Evolutionary conservation across 2,113 vertebrate genomes (phyloP), one percentile per base, ranked within the genome.

Genomic region (Rhombomys opimus): DNA sequence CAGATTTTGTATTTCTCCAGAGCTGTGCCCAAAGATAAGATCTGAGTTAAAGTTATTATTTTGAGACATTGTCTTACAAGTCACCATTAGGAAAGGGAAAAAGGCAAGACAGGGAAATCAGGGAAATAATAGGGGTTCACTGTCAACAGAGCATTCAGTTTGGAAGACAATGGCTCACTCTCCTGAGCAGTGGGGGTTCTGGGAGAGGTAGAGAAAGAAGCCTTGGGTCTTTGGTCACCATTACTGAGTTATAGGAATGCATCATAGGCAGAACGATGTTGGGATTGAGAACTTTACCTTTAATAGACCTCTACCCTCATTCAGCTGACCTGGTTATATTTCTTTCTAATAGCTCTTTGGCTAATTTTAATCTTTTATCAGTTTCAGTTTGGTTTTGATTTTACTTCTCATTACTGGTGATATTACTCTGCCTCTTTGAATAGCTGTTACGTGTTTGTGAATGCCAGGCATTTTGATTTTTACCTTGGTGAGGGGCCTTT

Each of bases 91-190:
- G 25, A 59, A 22, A 57, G 1, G 81, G 10, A 86, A 10, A 6
- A 63, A 73, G 46, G 46, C 22, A 30, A 76, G 50, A n/a, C 6
- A 72, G 13, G 68, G 54, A 73, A 38, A 1, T 10, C 22, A 85
- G 73, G 10, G 2, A 18, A 2, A 27, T 46, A n/a, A 84, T 20
- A 0, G 0, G 6, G 25, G 4, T 59, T 0, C 1, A 13, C 70
- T 88, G 12, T 1, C 22, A n/a, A 54, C 7, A 78, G 0, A 46
- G 18, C 11, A 41, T 41, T 15, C 5, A 89, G 0, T 87, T 18
- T 68, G 35, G 52, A 46, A 7, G 46, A 22, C 0, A 22, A 5
- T 14, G 63, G 18, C 7, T n/a, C 23, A 35, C 65, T 76, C 2
- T 1, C 0, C 2, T 35, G 30, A 35, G 2, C 7, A 68, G 27